Conservation (phyloP, 2,888 invertebrate genomes). For the Rhodophaea formosa region DNA sequence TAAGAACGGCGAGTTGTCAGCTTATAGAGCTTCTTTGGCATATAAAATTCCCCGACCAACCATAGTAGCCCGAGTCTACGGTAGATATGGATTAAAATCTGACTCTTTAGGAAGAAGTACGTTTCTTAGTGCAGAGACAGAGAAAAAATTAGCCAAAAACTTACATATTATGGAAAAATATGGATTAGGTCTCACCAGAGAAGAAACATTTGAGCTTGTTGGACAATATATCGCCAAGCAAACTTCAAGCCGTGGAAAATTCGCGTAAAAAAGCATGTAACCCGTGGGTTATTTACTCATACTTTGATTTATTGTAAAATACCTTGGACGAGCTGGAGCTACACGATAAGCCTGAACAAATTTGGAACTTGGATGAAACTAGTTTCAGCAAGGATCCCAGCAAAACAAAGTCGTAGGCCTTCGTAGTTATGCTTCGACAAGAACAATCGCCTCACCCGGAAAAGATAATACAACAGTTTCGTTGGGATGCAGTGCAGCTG, state of each 20-base stretch:
- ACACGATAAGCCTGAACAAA: constrained; percentile 21
- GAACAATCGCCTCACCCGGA: constrained; percentile 29
- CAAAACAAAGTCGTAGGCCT: constrained; percentile 32
- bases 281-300: constrained; percentile 25
- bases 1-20: constrained; percentile 7
- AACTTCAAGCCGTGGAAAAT: constrained; percentile 32
- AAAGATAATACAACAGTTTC: constrained; percentile 34
- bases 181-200: no score
- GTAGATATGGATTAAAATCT: constrained; percentile 10
- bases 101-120: constrained; percentile 6
- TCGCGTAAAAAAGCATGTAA: constrained; percentile 26
- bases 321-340: constrained; percentile 20
- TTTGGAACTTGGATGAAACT: constrained; percentile 28
- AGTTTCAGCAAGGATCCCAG: constrained; percentile 30
- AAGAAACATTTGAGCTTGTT: no score
- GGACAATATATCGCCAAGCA: constrained; percentile 19
- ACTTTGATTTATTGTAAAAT: constrained; percentile 26
- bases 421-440: constrained; percentile 28
- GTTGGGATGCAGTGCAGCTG: constrained; percentile 28
- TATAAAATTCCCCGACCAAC: constrained; percentile 12
- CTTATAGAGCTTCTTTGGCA: constrained; percentile 10
- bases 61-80: constrained; percentile 9
- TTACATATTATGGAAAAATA: not conserved
- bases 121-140: not conserved
- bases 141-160: not conserved